These are phyloP conservation scores for Piliocolobus tephrosceles DNA, from an alignment of 2,113 vertebrate genomes.

Conservation along the genomic window DNA sequence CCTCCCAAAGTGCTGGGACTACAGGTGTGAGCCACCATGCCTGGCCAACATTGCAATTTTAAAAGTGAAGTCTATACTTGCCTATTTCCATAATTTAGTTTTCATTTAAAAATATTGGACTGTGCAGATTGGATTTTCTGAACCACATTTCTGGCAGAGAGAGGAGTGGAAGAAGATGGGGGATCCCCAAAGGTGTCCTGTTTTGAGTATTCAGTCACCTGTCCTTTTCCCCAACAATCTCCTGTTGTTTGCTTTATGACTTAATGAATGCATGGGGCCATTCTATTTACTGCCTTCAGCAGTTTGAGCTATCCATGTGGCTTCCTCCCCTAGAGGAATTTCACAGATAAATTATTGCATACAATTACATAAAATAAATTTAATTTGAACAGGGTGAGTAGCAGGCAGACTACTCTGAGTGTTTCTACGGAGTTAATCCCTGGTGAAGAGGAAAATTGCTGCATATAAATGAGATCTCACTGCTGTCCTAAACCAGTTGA, in stretches of 20 bases:
- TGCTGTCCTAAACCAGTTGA: slow-evolving; percentile 62
- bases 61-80: not conserved
- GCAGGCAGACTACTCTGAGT: slow-evolving; percentile 48
- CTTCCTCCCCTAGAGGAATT: slow-evolving; percentile 56
- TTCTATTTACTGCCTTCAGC: slow-evolving; percentile 51
- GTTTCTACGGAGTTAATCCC: slow-evolving; percentile 62
- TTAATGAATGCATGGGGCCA: slow-evolving; percentile 48
- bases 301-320: slow-evolving; percentile 23
- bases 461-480: slow-evolving; percentile 67
- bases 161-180: not conserved
- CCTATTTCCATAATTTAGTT: not conserved
- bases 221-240: not conserved
- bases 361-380: slow-evolving; percentile 73
- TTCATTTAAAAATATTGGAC: not conserved
- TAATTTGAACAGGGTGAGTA: slow-evolving; percentile 48
- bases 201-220: slow-evolving; percentile 16
- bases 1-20: too few species aligned
- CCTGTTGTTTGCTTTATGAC: slow-evolving; percentile 43
- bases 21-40: too few species aligned
- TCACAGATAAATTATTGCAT: slow-evolving; percentile 67
- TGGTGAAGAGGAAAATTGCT: slow-evolving; percentile 54
- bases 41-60: not conserved
- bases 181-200: not conserved
- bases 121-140: not conserved
- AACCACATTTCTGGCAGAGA: not conserved